Base-by-base conservation (phyloP, 2,113 vertebrate genomes). In the Zootoca vivipara region DNA sequence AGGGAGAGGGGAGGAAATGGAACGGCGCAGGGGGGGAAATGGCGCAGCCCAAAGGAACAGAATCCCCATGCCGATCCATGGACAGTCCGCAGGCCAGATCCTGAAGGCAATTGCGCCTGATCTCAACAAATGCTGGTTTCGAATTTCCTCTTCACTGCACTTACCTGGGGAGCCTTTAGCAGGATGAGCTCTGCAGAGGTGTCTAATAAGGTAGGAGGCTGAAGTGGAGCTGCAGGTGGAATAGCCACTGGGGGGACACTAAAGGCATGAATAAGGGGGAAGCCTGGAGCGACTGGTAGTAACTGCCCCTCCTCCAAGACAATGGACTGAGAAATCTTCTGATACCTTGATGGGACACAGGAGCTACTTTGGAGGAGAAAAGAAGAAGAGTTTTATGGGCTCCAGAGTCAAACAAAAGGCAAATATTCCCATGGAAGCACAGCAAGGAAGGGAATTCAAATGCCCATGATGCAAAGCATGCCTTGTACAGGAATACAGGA, bases 281-380 rank as follows among this genome's bases (percentile, higher is more conserved):
- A 89, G 5, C 95, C 92, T 18, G 97, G 97, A 1, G 96, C 80
- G 0, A 97, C 89, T 0, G 96, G 97, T 30, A 98, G 95, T 81
- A 92, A 95, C 94, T 97, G 98, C 6, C 97, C 98, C 26, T 97
- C 98, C 89, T 98, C 97, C 90, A 99, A 91, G 52, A 98, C 13
- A 69, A 99, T 90, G 0, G 98, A 98, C 94, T 98, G 97, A 0
- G 98, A 97, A 0, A 98, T 98, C 72, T 97, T 99, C 89, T 97
- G 97, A 95, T 99, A 99, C 82, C 98, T 98, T 0, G 99, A 99
- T 1, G 98, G 96, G 82, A 98, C 26, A 40, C 99, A 99, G 94
- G 97, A 91, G 10, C 96, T 95, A 18, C 97, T 98, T 95, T 28
- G 79, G 46, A 2, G 2, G 7, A 0, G 83, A 72, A 93, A 91